Evolutionary conservation across 2,888 invertebrate species (phyloP).

Genomic region (Linnaemya vulpina): DNA sequence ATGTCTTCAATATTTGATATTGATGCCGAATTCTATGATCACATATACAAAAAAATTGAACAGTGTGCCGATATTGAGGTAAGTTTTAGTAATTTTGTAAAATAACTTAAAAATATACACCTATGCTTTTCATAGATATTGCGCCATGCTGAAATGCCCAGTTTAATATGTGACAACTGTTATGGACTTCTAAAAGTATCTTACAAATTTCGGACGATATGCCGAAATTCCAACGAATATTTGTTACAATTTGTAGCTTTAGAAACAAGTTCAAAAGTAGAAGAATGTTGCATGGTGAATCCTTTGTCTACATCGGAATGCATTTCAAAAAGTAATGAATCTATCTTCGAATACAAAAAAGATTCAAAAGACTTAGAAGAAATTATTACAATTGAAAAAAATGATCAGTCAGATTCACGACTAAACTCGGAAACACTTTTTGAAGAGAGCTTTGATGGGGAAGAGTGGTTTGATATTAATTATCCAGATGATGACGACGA

Average conservation of each 20-base stretch:
- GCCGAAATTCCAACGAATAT: constrained; percentile 81
- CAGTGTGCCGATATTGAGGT: constrained; percentile 79
- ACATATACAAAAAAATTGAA: constrained; percentile 76
- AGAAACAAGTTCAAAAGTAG: not conserved
- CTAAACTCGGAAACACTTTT: constrained; percentile 2
- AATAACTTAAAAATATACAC: not conserved
- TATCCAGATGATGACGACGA: constrained; percentile 29
- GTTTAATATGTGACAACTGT: constrained; percentile 77
- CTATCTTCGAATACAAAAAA: constrained; percentile 18
- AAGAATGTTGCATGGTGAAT: constrained; percentile 47
- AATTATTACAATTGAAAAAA: not conserved
- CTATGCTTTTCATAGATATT: constrained; percentile 74
- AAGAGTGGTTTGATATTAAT: constrained; percentile 38
- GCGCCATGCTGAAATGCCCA: constrained; percentile 77
- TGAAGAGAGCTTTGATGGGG: not conserved
- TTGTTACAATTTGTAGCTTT: constrained; percentile 76
- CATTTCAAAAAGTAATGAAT: not conserved
- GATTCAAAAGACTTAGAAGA: constrained; percentile 37
- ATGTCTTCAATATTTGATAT: constrained; percentile 78
- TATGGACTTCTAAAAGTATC: constrained; percentile 78
- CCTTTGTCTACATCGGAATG: constrained; percentile 23
- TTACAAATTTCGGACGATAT: constrained; percentile 81
- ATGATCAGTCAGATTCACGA: not conserved
- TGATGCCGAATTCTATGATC: constrained; percentile 15
- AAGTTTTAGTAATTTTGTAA: not conserved